Percentiles rank a stretch among this genome's conserved stretches.
Conservation (phyloP, 2,888 invertebrate species). For the Ptycholaimellus sp. region DNA sequence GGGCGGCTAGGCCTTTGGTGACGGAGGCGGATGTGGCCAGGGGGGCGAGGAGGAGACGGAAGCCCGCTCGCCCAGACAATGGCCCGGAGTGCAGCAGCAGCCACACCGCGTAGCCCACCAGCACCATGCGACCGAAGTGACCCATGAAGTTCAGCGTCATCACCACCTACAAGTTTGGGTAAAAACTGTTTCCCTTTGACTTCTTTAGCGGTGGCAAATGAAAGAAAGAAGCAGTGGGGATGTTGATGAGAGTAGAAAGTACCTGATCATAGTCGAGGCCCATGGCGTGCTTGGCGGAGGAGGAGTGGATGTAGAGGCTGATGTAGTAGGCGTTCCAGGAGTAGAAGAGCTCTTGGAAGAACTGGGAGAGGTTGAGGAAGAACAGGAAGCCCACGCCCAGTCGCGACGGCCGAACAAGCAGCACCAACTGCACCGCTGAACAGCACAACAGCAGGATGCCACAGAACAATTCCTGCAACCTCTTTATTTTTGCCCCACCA, state of each 20-base stretch:
- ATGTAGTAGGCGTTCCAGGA: conserved; percentile 4
- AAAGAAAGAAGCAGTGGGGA: not conserved
- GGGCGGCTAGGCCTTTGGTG: too few species aligned
- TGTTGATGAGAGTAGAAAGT: not conserved
- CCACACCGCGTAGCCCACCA: conserved; percentile 1
- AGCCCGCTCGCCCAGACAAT: too few species aligned
- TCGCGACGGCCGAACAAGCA: not conserved
- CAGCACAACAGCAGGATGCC: not conserved
- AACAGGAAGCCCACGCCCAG: not conserved
- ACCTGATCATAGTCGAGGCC: not conserved
- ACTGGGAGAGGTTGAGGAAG: not conserved
- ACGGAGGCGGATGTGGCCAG: too few species aligned
- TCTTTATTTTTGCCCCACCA: too few species aligned
- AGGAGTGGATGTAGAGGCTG: conserved; percentile 1
- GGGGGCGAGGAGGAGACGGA: too few species aligned
- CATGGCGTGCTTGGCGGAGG: not conserved
- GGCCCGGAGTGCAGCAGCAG: too few species aligned
- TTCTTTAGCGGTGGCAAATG: too few species aligned
- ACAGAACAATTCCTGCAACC: conserved; percentile 3
- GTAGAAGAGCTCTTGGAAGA: conserved; percentile 1
- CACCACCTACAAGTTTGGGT: too few species aligned
- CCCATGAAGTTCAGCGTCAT: conserved; percentile 3
- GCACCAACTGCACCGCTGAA: not conserved
- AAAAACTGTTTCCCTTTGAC: too few species aligned
- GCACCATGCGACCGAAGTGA: not conserved